A percentile compares a stretch with the other conserved stretches of the same genome.
phyloP scores from a whole-genome alignment of 2,113 vertebrate genomes.

The Vulpes vulpes region DNA sequence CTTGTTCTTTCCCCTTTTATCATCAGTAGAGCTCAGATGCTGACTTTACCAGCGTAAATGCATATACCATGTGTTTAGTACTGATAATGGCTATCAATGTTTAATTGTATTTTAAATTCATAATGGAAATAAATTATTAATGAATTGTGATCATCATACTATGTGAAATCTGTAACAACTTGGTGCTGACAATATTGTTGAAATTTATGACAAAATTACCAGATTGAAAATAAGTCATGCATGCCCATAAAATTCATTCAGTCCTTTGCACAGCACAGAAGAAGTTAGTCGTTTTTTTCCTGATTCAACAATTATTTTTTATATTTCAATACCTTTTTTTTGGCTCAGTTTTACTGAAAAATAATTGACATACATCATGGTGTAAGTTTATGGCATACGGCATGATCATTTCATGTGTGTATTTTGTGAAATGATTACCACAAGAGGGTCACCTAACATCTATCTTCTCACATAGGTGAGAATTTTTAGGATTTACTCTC shows the following conservation, averaged over 20 bases:
- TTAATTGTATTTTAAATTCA: constrained; percentile 73
- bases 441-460: not conserved
- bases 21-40: constrained; percentile 41
- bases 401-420: not conserved
- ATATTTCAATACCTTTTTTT: not conserved
- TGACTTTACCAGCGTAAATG: constrained; percentile 40
- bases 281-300: not conserved
- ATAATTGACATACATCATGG: not conserved
- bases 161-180: constrained; percentile 23
- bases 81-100: constrained; percentile 68
- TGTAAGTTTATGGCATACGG: not conserved
- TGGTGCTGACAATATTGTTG: constrained; percentile 43
- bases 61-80: constrained; percentile 44
- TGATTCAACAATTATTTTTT: not conserved
- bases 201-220: constrained; percentile 59
- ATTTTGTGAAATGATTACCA: not conserved
- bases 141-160: constrained; percentile 35
- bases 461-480: not conserved
- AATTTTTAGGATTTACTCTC: not conserved
- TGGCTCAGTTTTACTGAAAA: not conserved
- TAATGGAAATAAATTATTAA: constrained; percentile 66
- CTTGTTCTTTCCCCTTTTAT: constrained; percentile 70
- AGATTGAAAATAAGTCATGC: constrained; percentile 56
- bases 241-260: constrained; percentile 22
- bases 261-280: constrained; percentile 22